Percentiles rank a stretch among this genome's conserved stretches.
Conservation (phyloP, 2,797 vertebrate genomes). For the Sebastes trivittatus region DNA sequence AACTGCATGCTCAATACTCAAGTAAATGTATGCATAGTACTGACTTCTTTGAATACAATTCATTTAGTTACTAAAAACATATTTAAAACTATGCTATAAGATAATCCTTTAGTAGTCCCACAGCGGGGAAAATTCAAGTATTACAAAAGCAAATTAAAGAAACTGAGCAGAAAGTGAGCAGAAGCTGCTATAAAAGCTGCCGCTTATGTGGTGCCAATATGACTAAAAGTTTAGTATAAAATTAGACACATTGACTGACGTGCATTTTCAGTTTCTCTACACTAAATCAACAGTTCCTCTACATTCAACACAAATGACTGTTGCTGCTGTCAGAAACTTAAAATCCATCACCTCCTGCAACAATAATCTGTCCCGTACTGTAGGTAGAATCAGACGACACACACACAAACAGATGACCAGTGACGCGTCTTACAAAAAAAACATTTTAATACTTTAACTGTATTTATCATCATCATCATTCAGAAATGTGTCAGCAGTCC, state of each 20-base stretch:
- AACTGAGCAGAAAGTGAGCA: too few species aligned
- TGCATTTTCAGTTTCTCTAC: too few species aligned
- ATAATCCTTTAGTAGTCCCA: too few species aligned
- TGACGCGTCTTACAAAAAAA: constrained; percentile 70
- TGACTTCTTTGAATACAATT: background rate
- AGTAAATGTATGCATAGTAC: background rate
- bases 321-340: background rate
- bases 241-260: background rate
- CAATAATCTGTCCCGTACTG: too few species aligned
- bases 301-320: too few species aligned
- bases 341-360: background rate
- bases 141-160: too few species aligned
- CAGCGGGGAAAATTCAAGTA: too few species aligned
- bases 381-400: background rate
- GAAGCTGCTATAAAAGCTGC: too few species aligned
- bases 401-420: constrained; percentile 25
- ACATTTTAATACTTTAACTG: constrained; percentile 78
- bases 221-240: too few species aligned
- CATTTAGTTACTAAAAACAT: background rate
- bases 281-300: too few species aligned
- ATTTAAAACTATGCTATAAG: background rate
- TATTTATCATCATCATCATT: constrained; percentile 69
- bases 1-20: background rate
- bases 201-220: too few species aligned
- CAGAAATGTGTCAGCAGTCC: constrained; percentile 65